Percentiles rank a stretch among this genome's conserved stretches.
Evolutionary conservation across 2,888 invertebrate species (phyloP).

Genomic region (Parnassius orleans): DNA sequence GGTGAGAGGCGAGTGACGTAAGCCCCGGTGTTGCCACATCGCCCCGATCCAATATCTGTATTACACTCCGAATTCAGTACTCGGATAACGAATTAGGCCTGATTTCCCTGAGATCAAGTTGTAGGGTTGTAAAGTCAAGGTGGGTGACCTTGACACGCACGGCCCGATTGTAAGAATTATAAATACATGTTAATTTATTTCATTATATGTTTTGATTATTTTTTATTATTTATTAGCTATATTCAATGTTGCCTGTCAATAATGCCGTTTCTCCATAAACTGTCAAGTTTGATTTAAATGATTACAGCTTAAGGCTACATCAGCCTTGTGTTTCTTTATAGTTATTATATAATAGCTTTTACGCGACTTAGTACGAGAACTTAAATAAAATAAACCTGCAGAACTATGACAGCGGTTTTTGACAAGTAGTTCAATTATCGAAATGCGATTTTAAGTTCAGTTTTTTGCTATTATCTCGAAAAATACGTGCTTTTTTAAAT

Average conservation of each 20-base stretch:
- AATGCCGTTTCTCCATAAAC: neutral
- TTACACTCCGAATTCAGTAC: neutral
- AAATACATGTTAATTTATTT: neutral
- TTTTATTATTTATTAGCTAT: neutral
- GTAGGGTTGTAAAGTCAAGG: slow-evolving; percentile 8
- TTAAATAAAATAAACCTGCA: too few species aligned
- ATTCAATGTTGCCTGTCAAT: neutral
- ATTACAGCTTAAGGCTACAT: neutral
- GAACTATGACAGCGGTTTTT: too few species aligned
- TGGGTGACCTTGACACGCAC: neutral
- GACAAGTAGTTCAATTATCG: too few species aligned
- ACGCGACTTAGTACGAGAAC: too few species aligned
- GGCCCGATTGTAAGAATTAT: neutral
- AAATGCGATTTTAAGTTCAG: too few species aligned
- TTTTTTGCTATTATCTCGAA: too few species aligned
- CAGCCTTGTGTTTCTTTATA: too few species aligned
- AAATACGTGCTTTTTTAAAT: too few species aligned
- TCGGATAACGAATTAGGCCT: neutral
- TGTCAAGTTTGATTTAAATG: neutral
- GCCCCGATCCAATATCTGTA: neutral
- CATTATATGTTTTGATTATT: neutral
- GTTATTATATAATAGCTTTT: too few species aligned
- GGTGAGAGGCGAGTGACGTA: slow-evolving; percentile 11
- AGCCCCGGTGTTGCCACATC: slow-evolving; percentile 1
- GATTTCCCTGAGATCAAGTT: neutral